A percentile compares a stretch with the other conserved stretches of the same genome.
Evolutionary conservation across 2,113 vertebrate species (phyloP).

Genomic region (Acrocephalus kingi): DNA sequence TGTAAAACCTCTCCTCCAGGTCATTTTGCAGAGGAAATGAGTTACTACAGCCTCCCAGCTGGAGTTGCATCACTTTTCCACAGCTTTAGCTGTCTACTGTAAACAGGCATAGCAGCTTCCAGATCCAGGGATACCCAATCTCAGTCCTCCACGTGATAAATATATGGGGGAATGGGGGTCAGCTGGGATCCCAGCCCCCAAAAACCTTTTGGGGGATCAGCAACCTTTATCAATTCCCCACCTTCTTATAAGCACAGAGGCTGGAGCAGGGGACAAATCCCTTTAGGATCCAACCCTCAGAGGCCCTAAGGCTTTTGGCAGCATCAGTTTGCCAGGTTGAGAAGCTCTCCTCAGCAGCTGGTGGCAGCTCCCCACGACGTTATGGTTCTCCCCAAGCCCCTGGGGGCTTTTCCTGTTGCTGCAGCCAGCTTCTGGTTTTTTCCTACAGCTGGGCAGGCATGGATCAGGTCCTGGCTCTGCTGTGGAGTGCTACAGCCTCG

Average conservation of each 20-base stretch:
- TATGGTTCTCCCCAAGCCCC: neutral
- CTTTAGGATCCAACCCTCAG: neutral
- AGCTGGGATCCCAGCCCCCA: neutral
- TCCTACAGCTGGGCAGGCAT: neutral
- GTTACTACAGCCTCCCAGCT: neutral
- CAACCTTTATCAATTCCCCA: neutral
- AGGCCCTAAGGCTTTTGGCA: neutral
- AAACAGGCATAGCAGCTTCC: neutral
- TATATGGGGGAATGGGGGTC: no score
- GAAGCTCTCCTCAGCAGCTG: neutral
- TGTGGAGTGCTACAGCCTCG: neutral
- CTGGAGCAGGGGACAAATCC: neutral
- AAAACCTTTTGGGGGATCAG: neutral
- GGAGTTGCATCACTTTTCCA: neutral
- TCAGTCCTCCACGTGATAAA: neutral
- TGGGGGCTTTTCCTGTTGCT: neutral
- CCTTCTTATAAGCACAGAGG: neutral
- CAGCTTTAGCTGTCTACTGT: neutral
- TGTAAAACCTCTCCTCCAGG: neutral
- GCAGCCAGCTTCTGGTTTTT: neutral
- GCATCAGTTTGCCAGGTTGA: neutral
- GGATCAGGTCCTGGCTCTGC: neutral
- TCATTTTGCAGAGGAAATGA: neutral
- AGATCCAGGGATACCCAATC: neutral
- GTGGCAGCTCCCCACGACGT: neutral